Base-by-base conservation (phyloP, 2,113 vertebrate genomes). In the Microcebus griseorufus region DNA sequence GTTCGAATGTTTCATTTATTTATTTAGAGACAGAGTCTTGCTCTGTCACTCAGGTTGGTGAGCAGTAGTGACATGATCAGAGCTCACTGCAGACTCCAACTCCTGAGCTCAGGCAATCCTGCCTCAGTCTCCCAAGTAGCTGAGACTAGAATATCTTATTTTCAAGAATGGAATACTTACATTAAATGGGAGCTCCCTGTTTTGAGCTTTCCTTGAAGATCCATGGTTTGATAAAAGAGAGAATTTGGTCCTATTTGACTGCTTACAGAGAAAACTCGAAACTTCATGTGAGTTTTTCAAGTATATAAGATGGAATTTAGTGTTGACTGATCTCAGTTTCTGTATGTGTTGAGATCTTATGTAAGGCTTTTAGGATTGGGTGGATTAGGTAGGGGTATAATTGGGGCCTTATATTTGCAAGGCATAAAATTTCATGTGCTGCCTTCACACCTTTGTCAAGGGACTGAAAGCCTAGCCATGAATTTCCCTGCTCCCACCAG, bases 171-270 rank as follows among this genome's bases (percentile, higher is more conserved):
- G 16, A 55, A 92, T 84, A 78, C 55, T 90, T 69, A 67, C 78
- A 20, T 37, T 76, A 81, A 81, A 37, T 82, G 32, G 17, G 67
- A 92, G 25, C 22, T 76, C 42, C n/a, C 34, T 90, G 37, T 75
- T 94, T 92, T 92, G 48, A 70, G 14, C 25, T 92, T 80, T 39
- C 67, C 76, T 88, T 91, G 42, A 96, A 88, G n/a, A 84, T 34
- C 10, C 60, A 18, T 90, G 39, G 37, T 82, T 94, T 95, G 62
- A 72, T 79, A 37, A 87, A 78, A 73, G 34, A 88, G 48, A 83
- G 27, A 90, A 80, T 91, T 83, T 90, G 39, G 5, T 91, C 23
- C 53, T 88, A 3, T 95, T 90, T 95, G 81, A 94, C 64, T 90
- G 3, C 55, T 75, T 60, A 3, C 32, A 27, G 34, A 39, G 62